phyloP scores from a whole-genome alignment of 2,888 invertebrate species.

The Melieria picta region DNA sequence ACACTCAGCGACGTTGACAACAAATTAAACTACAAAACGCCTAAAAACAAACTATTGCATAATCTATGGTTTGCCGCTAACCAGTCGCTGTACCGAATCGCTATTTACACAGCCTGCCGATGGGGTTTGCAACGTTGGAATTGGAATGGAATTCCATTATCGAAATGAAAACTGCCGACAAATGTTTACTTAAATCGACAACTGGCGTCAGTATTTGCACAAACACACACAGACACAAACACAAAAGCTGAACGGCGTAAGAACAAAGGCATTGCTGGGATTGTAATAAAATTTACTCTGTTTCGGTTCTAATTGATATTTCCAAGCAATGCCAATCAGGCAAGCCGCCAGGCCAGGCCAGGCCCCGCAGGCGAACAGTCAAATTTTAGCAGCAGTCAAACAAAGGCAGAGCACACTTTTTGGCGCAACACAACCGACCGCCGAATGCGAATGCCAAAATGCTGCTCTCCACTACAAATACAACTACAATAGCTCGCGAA shows the following conservation, averaged over 20 bases:
- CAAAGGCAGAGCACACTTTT: background rate
- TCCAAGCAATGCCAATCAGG: background rate
- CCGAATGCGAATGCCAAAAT: background rate
- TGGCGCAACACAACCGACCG: background rate
- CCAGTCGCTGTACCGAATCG: no score
- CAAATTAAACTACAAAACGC: no score
- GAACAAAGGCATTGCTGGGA: background rate
- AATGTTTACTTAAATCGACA: background rate
- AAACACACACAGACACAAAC: background rate
- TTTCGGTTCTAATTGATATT: conserved; percentile 14
- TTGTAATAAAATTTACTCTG: background rate
- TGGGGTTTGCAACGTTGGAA: background rate
- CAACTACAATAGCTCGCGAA: background rate
- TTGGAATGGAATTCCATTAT: background rate
- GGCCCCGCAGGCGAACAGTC: background rate
- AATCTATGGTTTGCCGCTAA: no score
- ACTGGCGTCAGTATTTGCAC: background rate
- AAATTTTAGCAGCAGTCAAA: conserved; percentile 17
- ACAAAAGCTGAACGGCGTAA: background rate
- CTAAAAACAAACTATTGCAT: no score
- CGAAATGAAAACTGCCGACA: conserved; percentile 4
- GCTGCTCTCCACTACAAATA: background rate
- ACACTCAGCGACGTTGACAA: no score
- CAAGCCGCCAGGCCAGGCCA: no score
- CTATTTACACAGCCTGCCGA: no score